phyloP scores from a whole-genome alignment of 2,113 vertebrate genomes.

The Clarias batrachus region DNA sequence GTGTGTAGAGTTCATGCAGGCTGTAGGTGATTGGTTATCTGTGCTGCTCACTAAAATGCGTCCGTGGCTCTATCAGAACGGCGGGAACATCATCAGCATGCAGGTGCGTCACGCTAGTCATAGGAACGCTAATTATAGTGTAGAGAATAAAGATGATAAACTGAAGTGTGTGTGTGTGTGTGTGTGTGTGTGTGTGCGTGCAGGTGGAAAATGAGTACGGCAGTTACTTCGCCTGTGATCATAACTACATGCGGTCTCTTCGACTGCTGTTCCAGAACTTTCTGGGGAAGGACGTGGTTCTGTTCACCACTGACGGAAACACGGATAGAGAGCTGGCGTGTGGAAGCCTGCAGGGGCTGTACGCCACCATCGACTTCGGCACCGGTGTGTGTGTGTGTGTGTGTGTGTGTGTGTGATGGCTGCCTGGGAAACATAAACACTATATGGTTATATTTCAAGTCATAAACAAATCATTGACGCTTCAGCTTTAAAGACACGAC shows the following conservation, averaged over 20 bases:
- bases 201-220: slow-evolving; percentile 97
- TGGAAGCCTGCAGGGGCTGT: slow-evolving; percentile 84
- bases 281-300: slow-evolving; percentile 80
- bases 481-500: not conserved
- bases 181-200: slow-evolving; percentile 10
- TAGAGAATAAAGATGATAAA: not conserved
- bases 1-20: slow-evolving; percentile 81
- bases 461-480: not conserved
- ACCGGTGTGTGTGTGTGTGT: slow-evolving; percentile 73
- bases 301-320: slow-evolving; percentile 90
- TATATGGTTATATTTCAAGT: not conserved
- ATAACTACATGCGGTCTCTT: slow-evolving; percentile 83
- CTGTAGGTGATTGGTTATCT: slow-evolving; percentile 85
- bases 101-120: slow-evolving; percentile 73
- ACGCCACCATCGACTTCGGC: slow-evolving; percentile 90
- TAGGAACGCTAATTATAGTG: not conserved
- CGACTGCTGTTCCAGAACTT: slow-evolving; percentile 75
- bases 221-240: slow-evolving; percentile 87
- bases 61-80: slow-evolving; percentile 83
- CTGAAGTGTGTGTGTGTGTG: not conserved
- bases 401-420: too few relatives aligned
- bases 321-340: slow-evolving; percentile 78
- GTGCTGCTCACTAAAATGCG: slow-evolving; percentile 86
- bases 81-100: slow-evolving; percentile 91
- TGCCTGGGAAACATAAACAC: not conserved